phyloP scores from a whole-genome alignment of 1,140 invertebrate species.

The Cardiocondyla obscurior region DNA sequence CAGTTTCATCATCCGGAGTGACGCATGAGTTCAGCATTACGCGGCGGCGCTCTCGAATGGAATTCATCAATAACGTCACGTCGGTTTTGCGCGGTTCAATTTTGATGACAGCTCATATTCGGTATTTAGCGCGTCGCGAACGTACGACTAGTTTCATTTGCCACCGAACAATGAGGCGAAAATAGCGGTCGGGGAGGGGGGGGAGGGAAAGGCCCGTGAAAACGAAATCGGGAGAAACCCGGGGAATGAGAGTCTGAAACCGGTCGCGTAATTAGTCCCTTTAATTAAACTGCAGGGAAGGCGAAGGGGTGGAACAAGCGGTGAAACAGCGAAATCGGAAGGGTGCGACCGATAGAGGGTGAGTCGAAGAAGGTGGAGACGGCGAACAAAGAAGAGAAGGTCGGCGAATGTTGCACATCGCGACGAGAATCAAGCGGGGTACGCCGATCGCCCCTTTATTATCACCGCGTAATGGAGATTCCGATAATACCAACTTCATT shows the following conservation, averaged over 20 bases:
- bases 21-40: constrained; percentile 32
- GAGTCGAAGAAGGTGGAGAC: constrained; percentile 19
- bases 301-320: constrained; percentile 10
- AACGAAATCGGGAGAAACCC: constrained; percentile 34
- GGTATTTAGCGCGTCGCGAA: constrained; percentile 36
- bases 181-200: background rate
- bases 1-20: constrained; percentile 29
- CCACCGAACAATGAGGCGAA: constrained; percentile 19
- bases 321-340: background rate
- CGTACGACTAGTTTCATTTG: constrained; percentile 45
- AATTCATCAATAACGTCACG: constrained; percentile 51
- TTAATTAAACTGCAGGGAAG: constrained; percentile 65
- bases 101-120: constrained; percentile 48
- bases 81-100: constrained; percentile 41
- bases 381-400: constrained; percentile 30
- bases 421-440: constrained; percentile 18
- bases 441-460: constrained; percentile 52
- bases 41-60: constrained; percentile 15
- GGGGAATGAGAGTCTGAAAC: constrained; percentile 38
- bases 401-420: constrained; percentile 35
- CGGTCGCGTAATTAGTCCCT: constrained; percentile 65
- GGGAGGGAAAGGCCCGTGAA: background rate
- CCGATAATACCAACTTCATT: constrained; percentile 57
- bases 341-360: background rate
- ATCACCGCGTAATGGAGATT: constrained; percentile 48